Evolutionary conservation across 2,113 vertebrate genomes (phyloP).

Genomic region (Casuarius casuarius): DNA sequence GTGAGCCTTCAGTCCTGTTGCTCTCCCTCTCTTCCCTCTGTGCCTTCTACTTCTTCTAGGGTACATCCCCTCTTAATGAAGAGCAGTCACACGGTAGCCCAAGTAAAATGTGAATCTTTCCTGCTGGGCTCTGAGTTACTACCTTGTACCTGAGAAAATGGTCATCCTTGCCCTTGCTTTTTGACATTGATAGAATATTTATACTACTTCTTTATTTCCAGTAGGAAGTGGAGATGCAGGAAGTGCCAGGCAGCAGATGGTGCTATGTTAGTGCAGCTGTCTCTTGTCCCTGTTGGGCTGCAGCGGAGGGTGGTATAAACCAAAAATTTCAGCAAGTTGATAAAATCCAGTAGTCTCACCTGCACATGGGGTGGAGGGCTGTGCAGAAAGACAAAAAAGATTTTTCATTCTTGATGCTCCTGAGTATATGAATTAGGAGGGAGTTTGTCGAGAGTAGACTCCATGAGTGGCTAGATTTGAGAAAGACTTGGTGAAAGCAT

Average conservation of each 20-base stretch:
- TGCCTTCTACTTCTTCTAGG: too few relatives aligned
- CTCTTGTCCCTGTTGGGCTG: background rate
- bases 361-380: accelerated
- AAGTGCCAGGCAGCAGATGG: background rate
- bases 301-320: background rate
- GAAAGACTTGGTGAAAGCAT: background rate
- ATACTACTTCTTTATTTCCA: background rate
- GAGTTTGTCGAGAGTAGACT: background rate
- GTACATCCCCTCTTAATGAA: background rate
- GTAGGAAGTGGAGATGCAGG: background rate
- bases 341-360: background rate
- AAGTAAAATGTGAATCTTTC: background rate
- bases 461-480: background rate
- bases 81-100: background rate
- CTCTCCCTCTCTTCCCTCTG: background rate
- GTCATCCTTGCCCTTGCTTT: background rate
- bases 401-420: background rate
- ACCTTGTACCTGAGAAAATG: background rate
- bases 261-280: background rate
- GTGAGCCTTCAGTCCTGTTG: background rate
- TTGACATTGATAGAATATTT: background rate
- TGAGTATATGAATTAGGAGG: background rate
- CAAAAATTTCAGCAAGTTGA: background rate
- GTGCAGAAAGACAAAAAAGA: background rate
- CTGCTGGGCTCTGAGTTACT: background rate